These are phyloP conservation scores for Catagonus wagneri DNA, from an alignment of 2,113 vertebrate species.

Conservation along the genomic window DNA sequence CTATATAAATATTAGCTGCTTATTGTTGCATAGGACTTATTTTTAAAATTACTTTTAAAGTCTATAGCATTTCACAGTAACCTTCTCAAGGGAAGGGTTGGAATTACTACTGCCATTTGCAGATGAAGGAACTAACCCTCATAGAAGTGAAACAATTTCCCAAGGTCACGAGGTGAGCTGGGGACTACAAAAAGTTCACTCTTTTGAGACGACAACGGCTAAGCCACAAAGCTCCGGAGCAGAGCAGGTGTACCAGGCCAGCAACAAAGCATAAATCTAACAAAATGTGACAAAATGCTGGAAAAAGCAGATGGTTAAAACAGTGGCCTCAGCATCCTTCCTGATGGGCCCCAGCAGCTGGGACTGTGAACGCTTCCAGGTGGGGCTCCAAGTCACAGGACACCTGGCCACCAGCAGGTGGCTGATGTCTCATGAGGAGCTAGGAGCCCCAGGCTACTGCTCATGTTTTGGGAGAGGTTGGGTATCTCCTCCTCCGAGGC, in stretches of 20 bases:
- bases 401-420: not conserved
- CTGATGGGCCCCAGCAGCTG: not conserved
- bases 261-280: not conserved
- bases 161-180: not conserved
- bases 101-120: not conserved
- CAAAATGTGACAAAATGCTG: not conserved
- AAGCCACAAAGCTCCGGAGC: not conserved
- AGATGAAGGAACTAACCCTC: not conserved
- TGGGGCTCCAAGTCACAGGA: not conserved
- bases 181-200: not conserved
- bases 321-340: not conserved
- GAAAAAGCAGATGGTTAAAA: fast-evolving
- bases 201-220: not conserved
- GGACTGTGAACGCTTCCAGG: not conserved
- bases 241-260: not conserved
- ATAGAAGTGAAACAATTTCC: not conserved
- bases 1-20: not conserved
- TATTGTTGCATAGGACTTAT: not conserved
- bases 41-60: not conserved
- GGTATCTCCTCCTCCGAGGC: not conserved
- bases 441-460: not conserved
- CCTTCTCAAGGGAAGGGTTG: not conserved
- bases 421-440: not conserved
- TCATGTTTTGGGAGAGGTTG: not conserved
- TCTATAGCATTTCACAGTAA: not conserved